These are phyloP conservation scores for Ptychoptera albimana DNA, from an alignment of 2,888 invertebrate species.

Conservation along the genomic window DNA sequence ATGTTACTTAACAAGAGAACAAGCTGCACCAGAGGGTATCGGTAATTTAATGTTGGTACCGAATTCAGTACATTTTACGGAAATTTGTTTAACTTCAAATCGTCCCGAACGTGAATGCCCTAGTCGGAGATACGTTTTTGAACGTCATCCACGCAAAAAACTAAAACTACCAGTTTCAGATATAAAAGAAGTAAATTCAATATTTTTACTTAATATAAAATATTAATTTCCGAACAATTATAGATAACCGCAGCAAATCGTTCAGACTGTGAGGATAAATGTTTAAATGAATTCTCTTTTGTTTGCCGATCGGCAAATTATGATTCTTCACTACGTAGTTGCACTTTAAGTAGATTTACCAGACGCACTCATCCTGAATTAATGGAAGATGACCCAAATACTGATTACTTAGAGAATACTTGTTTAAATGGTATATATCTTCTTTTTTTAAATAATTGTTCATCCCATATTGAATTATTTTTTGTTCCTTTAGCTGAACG, in stretches of 20 bases:
- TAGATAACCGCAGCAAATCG: slow-evolving; percentile 58
- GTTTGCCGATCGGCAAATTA: slow-evolving; percentile 78
- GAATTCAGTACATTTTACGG: slow-evolving; percentile 79
- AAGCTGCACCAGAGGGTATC: slow-evolving; percentile 75
- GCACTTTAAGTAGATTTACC: slow-evolving; percentile 67
- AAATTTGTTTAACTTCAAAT: slow-evolving; percentile 74
- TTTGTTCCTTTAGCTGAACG: slow-evolving; percentile 49
- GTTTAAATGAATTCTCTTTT: slow-evolving; percentile 75
- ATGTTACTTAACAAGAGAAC: slow-evolving; percentile 72
- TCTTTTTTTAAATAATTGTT: background rate
- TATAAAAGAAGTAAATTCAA: slow-evolving; percentile 51
- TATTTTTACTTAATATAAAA: background rate
- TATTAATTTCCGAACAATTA: background rate
- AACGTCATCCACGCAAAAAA: slow-evolving; percentile 71
- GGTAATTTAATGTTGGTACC: slow-evolving; percentile 79
- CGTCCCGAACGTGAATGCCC: slow-evolving; percentile 80
- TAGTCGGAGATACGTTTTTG: slow-evolving; percentile 74
- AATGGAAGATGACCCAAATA: slow-evolving; percentile 69
- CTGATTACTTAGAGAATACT: slow-evolving; percentile 82
- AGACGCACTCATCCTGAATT: slow-evolving; percentile 73
- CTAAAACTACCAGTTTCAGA: slow-evolving; percentile 65
- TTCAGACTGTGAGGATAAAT: slow-evolving; percentile 81
- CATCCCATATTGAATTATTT: background rate
- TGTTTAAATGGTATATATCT: slow-evolving; percentile 66
- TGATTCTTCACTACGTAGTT: slow-evolving; percentile 59